Evolutionary conservation across 1,140 invertebrate species (phyloP).

Genomic region (Anagrus nilaparvatae): DNA sequence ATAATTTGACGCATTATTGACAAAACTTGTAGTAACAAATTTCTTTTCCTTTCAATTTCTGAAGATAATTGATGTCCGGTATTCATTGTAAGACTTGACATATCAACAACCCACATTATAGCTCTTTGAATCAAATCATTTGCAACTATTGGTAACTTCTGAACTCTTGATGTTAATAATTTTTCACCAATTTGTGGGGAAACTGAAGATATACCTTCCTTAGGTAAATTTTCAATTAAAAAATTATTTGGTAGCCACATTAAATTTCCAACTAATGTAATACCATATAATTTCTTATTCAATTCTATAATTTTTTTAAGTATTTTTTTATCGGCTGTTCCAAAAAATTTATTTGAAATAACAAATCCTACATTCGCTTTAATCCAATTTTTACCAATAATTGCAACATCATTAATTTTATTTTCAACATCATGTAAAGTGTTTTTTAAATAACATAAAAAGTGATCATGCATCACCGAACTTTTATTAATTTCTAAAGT

Average conservation of each 20-base stretch:
- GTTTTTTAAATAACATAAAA: conserved; percentile 59
- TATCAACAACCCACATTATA: conserved; percentile 32
- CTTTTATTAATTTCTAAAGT: conserved; percentile 59
- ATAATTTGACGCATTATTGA: conserved; percentile 50
- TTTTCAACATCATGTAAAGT: conserved; percentile 54
- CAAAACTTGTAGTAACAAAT: conserved; percentile 55
- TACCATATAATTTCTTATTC: conserved; percentile 68
- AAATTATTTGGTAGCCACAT: conserved; percentile 75
- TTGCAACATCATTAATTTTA: conserved; percentile 45
- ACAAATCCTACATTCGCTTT: conserved; percentile 63
- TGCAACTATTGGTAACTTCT: conserved; percentile 23
- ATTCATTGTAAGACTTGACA: conserved; percentile 23
- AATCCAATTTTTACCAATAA: conserved; percentile 53
- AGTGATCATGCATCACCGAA: conserved; percentile 56
- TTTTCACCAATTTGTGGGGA: conserved; percentile 31
- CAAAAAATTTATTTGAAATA: conserved; percentile 65
- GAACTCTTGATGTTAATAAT: conserved; percentile 22
- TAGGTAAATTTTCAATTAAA: conserved; percentile 37
- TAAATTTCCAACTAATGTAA: conserved; percentile 63
- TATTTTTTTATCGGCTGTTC: conserved; percentile 65
- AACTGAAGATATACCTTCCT: conserved; percentile 22
- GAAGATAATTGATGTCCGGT: conserved; percentile 38
- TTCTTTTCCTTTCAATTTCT: conserved; percentile 53
- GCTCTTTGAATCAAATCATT: conserved; percentile 25
- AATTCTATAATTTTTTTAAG: conserved; percentile 61